Base-by-base conservation (phyloP, 1,140 invertebrate species). In the Euglossa dilemma region DNA sequence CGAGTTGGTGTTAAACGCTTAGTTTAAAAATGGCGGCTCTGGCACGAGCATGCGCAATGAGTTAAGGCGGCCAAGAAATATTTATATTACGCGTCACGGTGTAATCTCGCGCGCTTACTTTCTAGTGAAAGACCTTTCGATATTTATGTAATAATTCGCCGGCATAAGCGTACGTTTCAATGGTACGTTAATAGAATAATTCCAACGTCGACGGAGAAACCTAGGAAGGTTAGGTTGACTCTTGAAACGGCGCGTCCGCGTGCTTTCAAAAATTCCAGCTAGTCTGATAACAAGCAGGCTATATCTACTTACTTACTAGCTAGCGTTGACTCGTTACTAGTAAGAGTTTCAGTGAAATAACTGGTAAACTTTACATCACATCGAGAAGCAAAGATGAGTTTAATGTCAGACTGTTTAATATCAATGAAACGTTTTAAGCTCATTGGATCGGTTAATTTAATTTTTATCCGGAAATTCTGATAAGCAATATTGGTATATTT, bases 131-230 rank as follows among this genome's bases (percentile, higher is more conserved):
- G 56, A 80, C 45, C 56, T 18, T 16, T 25, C 28, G 70, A 64
- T 54, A 54, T 80, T 80, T 80, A 80, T 80, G 70, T 80, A 80
- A 74, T 64, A 47, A 64, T 64, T 64, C 7, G 18, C 18, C 20
- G 57, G 9, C 23, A n/a, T 63, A 52, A 63, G n/a, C 16, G 23
- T 28, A 47, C 28, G 23, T 63, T 61, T 72, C 25, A 20, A 72
- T 63, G 23, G 6, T 0, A 6, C 5, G 11, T 45, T 54, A 45
- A 47, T 54, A 14, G 25, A 54, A 80, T 25, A 25, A 45, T 11
- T 52, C 6, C 9, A 18, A 2, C 20, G 6, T 16, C 36, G 7
- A 20, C 20, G 11, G 9, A 20, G 18, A 47, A 47, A 59, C 54
- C 36, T 45, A 6, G 6, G 18, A 20, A 8, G 0, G 25, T 4